Evolutionary conservation across 2,797 vertebrate genomes (phyloP), one percentile per base, ranked within the genome.

Genomic region (Danio albolineatus): DNA sequence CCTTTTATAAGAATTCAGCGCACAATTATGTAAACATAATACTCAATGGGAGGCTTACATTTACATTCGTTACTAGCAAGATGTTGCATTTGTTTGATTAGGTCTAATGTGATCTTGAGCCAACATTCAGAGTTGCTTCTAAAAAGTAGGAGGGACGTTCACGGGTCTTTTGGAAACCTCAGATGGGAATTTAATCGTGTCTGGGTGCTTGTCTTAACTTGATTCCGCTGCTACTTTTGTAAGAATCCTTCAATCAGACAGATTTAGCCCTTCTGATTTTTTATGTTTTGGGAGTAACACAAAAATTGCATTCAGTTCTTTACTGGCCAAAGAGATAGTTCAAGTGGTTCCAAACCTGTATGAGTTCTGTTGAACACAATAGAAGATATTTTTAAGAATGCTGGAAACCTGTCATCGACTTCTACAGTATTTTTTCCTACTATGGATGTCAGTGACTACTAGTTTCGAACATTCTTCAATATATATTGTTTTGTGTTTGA

Each of bases 201-300:
- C 16, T 21, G 13, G 39, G 13, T 44, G 39, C 53, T 72, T 72
- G 53, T 72, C 53, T 44, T 72, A 17, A 72, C 70, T 72, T 57
- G 53, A 59, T 77, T 65, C 49, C 44, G 46, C 54, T 76, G 51
- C 39, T 17, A 76, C 61, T 17, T 56, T 65, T 64, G 48, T 54
- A 8, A 7, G 48, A 75, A 59, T 39, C 59, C 12, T 9, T 46
- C 5, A 12, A 65, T 21, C 36, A 7, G 59, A 64, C 19, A 41
- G 49, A 54, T 70, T 53, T 39, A 70, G 54, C n/a, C n/a, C 10
- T 2, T 38, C n/a, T 53, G 67, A 7, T 39, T 53, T 28, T 28
- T 28, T 28, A 28, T 28, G 28, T 28, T 36, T 36, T 16, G 21
- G 36, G 41, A 48, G 43, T 28, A n/a, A 28, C 28, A 28, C 28